Base-by-base conservation (phyloP, 2,888 invertebrate species). In the Sabellastarte sp. region DNA sequence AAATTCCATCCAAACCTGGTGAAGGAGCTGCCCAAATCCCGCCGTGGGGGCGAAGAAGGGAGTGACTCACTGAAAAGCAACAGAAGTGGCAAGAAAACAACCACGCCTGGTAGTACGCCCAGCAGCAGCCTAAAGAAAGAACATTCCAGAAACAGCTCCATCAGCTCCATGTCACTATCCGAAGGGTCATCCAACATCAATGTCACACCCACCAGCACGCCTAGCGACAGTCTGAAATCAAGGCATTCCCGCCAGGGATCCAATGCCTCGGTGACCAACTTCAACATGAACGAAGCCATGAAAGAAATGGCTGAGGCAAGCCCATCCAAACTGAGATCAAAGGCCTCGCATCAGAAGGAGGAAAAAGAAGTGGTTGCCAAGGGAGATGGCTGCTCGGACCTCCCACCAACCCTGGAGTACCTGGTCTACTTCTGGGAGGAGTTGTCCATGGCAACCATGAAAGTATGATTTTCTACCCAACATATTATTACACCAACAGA, bases 351-450 rank as follows among this genome's bases (percentile, higher is more conserved):
- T n/a, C n/a, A n/a, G n/a, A n/a, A n/a, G n/a, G n/a, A n/a, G n/a
- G n/a, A n/a, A n/a, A n/a, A 41, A 41, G 41, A 20, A 41, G 10
- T 10, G 41, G 41, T 24, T 1, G 24, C 15, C 3, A 57, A 41
- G 3, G 57, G 57, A n/a, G 71, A 74, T 10, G 72, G 76, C 61
- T 77, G 77, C 51, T 73, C 77, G 1, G 79, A 82, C 55, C 82
- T 95, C 63, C 95, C 95, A 1, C 92, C 93, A 0, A 93, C 95
- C 0, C 83, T 95, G 57, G 91, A 93, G 60, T 92, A 93, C 61
- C 85, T 96, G 5, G 93, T 95, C n/a, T 79, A 81, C 64, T 86
- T 95, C 32, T 96, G 96, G 96, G 94, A 95, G 77, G 91, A 93
- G 61, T 86, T 96, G 57, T 80, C 84, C 10, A 71, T 77, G 53